Evolutionary conservation across 2,113 vertebrate genomes (phyloP).

Genomic region (Apodemus sylvaticus): DNA sequence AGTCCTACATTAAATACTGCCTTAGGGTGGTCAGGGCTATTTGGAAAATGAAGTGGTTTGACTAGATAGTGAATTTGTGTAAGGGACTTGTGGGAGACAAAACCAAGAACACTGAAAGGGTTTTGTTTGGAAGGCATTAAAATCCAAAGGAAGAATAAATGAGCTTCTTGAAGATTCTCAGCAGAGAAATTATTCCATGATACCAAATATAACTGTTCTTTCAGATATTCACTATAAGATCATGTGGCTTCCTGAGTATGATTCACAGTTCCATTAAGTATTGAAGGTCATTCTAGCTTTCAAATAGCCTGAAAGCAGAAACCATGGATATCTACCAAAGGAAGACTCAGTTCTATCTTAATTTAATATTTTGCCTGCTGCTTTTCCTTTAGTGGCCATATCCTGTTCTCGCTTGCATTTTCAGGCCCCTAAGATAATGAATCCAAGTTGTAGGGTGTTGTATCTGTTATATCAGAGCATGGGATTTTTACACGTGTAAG

Average conservation of each 20-base stretch:
- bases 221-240: slow-evolving; percentile 50
- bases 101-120: not conserved
- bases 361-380: slow-evolving; percentile 67
- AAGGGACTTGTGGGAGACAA: not conserved
- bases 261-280: slow-evolving; percentile 69
- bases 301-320: slow-evolving; percentile 62
- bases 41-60: slow-evolving; percentile 12
- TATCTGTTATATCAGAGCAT: not conserved
- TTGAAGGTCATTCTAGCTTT: slow-evolving; percentile 70
- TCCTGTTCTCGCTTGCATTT: slow-evolving; percentile 66
- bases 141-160: slow-evolving; percentile 31
- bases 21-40: not conserved
- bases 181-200: slow-evolving; percentile 53
- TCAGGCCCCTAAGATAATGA: slow-evolving; percentile 27
- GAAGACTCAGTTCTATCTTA: slow-evolving; percentile 69
- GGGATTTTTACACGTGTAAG: not conserved
- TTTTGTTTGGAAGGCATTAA: slow-evolving; percentile 54
- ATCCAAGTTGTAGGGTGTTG: not conserved
- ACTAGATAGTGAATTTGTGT: not conserved
- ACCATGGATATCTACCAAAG: slow-evolving; percentile 59
- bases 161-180: slow-evolving; percentile 48
- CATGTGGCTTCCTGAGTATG: slow-evolving; percentile 52
- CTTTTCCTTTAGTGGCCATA: slow-evolving; percentile 48
- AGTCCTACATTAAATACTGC: not conserved
- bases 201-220: slow-evolving; percentile 59